Evolutionary conservation across 2,113 vertebrate genomes (phyloP), one percentile per base, ranked within the genome.

Genomic region (Proterorhinus semilunaris): DNA sequence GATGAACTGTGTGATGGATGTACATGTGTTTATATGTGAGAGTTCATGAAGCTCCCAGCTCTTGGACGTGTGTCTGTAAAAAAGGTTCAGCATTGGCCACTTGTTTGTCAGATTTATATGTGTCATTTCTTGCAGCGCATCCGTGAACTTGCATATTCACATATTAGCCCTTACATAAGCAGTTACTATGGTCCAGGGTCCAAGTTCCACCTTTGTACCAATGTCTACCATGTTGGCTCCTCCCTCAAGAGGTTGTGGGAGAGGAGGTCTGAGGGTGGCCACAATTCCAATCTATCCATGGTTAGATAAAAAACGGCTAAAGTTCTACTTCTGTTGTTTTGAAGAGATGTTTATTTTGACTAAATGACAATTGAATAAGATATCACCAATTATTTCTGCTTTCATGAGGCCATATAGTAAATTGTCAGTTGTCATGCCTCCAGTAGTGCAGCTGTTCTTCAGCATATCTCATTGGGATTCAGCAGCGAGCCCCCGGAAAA

Each of bases 1-100:
- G 84, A 83, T 85, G 65, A 58, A 75, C 75, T 71, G 15, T 1
- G 51, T 78, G 84, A 86, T 79, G 76, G 66, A 82, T 80, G 70
- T 68, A 36, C 27, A 36, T 5, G 46, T 2, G 4, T 1, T 13
- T 50, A 52, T 67, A 43, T 57, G 50, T 48, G 59, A 17, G 53
- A 21, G 45, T 50, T 62, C 7, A 3, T 4, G 62, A 55, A 64
- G 83, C 72, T 80, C 70, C 68, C 76, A 72, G 62, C 55, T 5
- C 49, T 10, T 1, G 1, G 21, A 51, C 13, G 45, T 0, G 27
- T 36, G 53, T 52, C 11, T 51, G 58, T 71, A n/a, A 76, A 64
- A 64, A 81, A 74, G 1, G 16, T 8, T 10, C 50, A 61, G 68
- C 66, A 55, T 21, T 21, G 52, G 48, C 47, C n/a, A n/a, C 48